These are phyloP conservation scores for Nipponia nippon DNA, from an alignment of 2,113 vertebrate species.

Conservation along the genomic window DNA sequence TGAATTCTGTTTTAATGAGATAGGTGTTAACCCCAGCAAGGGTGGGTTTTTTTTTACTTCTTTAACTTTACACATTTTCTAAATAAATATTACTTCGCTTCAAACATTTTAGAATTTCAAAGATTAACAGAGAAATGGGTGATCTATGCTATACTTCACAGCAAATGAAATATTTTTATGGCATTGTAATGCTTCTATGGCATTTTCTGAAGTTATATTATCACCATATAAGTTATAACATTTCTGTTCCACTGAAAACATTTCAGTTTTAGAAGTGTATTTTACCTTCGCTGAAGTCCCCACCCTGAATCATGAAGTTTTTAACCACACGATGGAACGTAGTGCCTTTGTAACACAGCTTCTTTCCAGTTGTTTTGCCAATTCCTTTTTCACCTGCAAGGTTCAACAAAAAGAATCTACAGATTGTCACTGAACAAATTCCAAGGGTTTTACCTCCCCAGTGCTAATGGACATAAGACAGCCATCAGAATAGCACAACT, in stretches of 20 bases:
- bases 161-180: neutral
- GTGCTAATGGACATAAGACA: neutral
- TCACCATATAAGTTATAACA: accelerated
- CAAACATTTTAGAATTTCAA: neutral
- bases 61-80: neutral
- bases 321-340: conserved; percentile 98
- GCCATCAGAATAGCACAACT: neutral
- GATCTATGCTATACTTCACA: neutral
- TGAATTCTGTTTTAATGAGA: neutral
- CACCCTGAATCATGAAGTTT: conserved; percentile 99
- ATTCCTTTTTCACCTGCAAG: conserved; percentile 90
- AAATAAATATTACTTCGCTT: neutral
- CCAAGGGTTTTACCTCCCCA: neutral
- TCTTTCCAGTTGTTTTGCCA: conserved; percentile 95
- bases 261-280: neutral
- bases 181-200: accelerated
- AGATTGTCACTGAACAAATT: neutral
- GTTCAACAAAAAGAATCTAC: neutral
- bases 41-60: neutral
- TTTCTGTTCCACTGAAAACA: neutral
- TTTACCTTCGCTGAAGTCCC: conserved; percentile 98
- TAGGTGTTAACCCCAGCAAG: neutral
- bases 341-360: conserved; percentile 96
- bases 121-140: neutral
- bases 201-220: neutral